Percentiles rank a stretch among this genome's conserved stretches.
These are phyloP conservation scores for Microdon myrmicae DNA, from an alignment of 2,888 invertebrate species.

Conservation along the genomic window DNA sequence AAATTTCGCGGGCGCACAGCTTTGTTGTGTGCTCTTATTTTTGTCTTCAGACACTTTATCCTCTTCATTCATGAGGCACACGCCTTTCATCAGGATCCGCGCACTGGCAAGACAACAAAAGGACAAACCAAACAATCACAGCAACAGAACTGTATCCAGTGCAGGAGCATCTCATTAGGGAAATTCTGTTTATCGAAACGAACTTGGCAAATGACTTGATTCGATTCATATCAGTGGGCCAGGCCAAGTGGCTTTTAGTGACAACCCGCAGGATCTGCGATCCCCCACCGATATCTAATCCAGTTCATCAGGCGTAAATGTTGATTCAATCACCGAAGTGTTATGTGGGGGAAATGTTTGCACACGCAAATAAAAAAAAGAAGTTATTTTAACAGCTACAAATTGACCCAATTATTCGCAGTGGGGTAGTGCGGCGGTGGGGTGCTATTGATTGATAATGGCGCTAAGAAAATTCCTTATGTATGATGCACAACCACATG, in stretches of 20 bases:
- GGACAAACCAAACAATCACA: background rate
- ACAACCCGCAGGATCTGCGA: no score
- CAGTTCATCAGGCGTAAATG: slow-evolving; percentile 45
- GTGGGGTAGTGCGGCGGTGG: no score
- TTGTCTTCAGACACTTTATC: slow-evolving; percentile 23
- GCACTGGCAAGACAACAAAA: background rate
- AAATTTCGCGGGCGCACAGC: no score
- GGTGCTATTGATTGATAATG: background rate
- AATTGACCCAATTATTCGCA: slow-evolving; percentile 47
- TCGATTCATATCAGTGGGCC: slow-evolving; percentile 41
- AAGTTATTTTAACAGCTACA: slow-evolving; percentile 31
- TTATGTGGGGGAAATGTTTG: slow-evolving; percentile 16
- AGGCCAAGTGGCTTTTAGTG: slow-evolving; percentile 30
- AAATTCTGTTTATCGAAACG: slow-evolving; percentile 44
- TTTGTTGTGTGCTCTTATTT: no score
- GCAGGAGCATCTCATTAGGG: slow-evolving; percentile 33
- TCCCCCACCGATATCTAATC: slow-evolving; percentile 19
- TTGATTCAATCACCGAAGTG: slow-evolving; percentile 35
- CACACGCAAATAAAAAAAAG: background rate
- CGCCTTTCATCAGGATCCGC: slow-evolving; percentile 25
- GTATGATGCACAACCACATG: slow-evolving; percentile 28
- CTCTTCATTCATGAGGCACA: slow-evolving; percentile 8
- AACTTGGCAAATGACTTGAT: slow-evolving; percentile 48
- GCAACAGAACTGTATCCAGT: slow-evolving; percentile 5
- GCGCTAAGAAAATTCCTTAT: slow-evolving; percentile 19